Evolutionary conservation across 2,888 invertebrate genomes (phyloP), one percentile per base, ranked within the genome.

Genomic region (Amphimallon solstitiale): DNA sequence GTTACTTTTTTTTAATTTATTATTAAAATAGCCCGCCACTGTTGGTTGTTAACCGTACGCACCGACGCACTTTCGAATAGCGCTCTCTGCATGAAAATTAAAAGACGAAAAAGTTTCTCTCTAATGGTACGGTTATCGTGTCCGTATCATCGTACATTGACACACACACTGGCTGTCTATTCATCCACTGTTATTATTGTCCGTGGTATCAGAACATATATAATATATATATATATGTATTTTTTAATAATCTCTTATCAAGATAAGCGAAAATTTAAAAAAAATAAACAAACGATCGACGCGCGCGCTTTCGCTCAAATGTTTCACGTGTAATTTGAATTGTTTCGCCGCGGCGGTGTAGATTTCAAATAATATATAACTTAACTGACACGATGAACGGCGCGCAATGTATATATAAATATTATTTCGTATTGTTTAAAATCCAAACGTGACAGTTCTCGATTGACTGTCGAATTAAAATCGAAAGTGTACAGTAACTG

Each of bases 51-150:
- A 40, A 45, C 43, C 51, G 64, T 65, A 59, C 35, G 56, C 65
- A 38, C 70, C 60, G 69, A 75, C 74, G 74, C 77, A 76, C 77
- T 77, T 76, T 77, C 75, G 66, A 73, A 68, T 69, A 10, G 12
- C 51, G 37, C 63, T 35, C 17, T n/a, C 21, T 35, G 48, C n/a
- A 48, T 37, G 61, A 46, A 35, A 61, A 61, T 48, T 61, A 61
- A 19, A 29, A 37, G 12, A 17, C 14, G 21, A 38, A 23, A 17
- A 49, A 62, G 40, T 67, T 54, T 62, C 56, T 46, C 62, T 48
- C 38, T 19, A n/a, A 43, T 46, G 29, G 14, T 10, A 48, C 56
- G 29, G n/a, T 15, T 34, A 51, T 4, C 52, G 37, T 34, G 17
- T 54, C 21, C 45, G n/a, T 35, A 35, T 51, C 51, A 10, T 21